Percentiles rank a stretch among this genome's conserved stretches.
Evolutionary conservation across 2,797 vertebrate genomes (phyloP).

Genomic region (Choloepus didactylus): DNA sequence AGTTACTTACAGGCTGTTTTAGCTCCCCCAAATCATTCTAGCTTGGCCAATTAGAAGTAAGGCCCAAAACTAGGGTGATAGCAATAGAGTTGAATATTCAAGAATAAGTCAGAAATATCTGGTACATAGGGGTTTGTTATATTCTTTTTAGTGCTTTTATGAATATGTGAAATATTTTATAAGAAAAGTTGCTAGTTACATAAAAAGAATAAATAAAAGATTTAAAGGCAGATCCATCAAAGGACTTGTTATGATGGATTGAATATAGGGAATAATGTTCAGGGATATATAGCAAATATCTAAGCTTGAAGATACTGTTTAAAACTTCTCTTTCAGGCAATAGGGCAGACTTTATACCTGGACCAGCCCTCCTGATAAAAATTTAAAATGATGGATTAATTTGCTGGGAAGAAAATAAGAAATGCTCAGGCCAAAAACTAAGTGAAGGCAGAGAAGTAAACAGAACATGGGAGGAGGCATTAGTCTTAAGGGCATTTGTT

Average conservation of each 20-base stretch:
- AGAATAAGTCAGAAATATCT: constrained; percentile 53
- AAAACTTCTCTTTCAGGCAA: neutral
- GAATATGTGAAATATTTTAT: too few relatives aligned
- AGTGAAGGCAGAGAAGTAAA: neutral
- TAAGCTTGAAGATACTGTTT: neutral
- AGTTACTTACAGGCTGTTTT: neutral
- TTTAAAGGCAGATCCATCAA: constrained; percentile 42
- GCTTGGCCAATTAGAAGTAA: constrained; percentile 36
- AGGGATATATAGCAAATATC: neutral
- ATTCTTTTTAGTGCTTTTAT: too few relatives aligned
- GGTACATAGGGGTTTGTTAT: too few relatives aligned
- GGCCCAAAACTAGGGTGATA: neutral
- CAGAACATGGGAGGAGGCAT: neutral
- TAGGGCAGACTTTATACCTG: neutral
- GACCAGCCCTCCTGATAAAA: neutral
- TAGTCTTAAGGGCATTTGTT: neutral
- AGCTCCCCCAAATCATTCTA: neutral
- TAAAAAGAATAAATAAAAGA: constrained; percentile 33
- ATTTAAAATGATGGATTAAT: constrained; percentile 28
- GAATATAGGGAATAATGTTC: neutral
- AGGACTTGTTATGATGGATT: constrained; percentile 43
- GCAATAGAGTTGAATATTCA: neutral
- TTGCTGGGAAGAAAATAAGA: neutral
- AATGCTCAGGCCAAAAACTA: neutral
- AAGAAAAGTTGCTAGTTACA: too few relatives aligned